Evolutionary conservation across 2,113 vertebrate genomes (phyloP).

Genomic region (Eptesicus fuscus): DNA sequence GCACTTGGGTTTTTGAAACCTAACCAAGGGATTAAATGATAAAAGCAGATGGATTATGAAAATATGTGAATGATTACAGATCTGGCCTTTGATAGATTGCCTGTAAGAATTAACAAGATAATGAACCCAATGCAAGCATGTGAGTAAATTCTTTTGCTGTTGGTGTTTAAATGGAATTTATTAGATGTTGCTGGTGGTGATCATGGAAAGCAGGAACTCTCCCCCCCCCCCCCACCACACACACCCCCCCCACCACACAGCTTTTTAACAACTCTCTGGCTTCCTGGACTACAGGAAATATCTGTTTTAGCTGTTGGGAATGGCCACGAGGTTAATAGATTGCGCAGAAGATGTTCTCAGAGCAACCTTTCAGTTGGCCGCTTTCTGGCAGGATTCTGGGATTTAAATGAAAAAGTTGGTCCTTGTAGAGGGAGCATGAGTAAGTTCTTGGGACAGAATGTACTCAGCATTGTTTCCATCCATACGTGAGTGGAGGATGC

Average conservation of each 20-base stretch:
- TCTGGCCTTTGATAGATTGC: not conserved
- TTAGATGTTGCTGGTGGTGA: not conserved
- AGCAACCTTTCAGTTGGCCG: not conserved
- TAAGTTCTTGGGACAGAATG: slow-evolving; percentile 46
- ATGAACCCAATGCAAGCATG: slow-evolving; percentile 39
- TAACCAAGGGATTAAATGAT: not conserved
- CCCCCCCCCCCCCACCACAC: too few relatives aligned
- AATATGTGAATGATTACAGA: slow-evolving; percentile 15
- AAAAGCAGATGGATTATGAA: slow-evolving; percentile 16
- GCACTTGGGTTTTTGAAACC: not conserved
- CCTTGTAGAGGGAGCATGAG: not conserved
- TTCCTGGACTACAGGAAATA: not conserved
- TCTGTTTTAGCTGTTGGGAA: slow-evolving; percentile 3
- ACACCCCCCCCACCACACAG: too few relatives aligned
- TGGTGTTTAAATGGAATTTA: not conserved
- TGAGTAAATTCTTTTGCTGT: slow-evolving; percentile 7
- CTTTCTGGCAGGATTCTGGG: slow-evolving; percentile 5
- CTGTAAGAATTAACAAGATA: slow-evolving; percentile 33
- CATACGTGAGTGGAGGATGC: slow-evolving; percentile 15
- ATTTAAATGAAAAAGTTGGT: slow-evolving; percentile 41
- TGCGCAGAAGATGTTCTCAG: not conserved
- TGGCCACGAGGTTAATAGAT: not conserved
- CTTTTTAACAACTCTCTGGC: not conserved
- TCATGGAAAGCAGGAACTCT: not conserved
- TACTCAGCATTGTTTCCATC: slow-evolving; percentile 46